phyloP scores from a whole-genome alignment of 2,113 vertebrate genomes.

The Irena cyanogastra region DNA sequence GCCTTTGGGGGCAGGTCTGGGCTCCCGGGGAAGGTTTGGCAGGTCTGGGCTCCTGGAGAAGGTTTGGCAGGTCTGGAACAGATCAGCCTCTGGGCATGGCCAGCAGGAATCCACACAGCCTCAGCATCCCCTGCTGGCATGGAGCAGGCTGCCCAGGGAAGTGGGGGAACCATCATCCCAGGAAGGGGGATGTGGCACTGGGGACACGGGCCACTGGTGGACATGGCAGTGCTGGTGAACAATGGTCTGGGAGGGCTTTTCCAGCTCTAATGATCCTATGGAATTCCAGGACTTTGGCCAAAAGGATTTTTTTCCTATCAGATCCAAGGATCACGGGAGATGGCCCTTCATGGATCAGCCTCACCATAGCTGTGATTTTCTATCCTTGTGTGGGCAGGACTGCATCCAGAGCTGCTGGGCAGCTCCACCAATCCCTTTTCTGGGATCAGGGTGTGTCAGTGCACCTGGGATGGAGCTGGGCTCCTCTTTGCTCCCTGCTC shows the following conservation, averaged over 20 bases:
- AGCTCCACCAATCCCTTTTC: not conserved
- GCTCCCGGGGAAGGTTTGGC: not conserved
- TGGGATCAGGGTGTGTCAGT: accelerated
- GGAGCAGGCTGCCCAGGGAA: not conserved
- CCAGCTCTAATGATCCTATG: not conserved
- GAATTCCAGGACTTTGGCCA: not conserved
- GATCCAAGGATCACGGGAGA: not conserved
- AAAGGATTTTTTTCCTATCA: not conserved
- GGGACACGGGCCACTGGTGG: not conserved
- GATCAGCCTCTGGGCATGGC: not conserved
- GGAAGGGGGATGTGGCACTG: not conserved
- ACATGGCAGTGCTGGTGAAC: not conserved
- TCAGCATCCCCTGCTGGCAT: not conserved
- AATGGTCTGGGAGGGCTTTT: not conserved
- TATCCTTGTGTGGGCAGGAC: not conserved
- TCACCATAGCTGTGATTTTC: not conserved
- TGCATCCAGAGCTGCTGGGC: not conserved
- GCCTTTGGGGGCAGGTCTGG: not conserved
- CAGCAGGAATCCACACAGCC: not conserved
- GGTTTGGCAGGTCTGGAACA: not conserved
- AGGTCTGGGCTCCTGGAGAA: not conserved
- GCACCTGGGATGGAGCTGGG: not conserved
- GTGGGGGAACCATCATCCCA: not conserved
- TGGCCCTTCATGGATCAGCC: not conserved
- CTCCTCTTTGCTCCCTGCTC: not conserved